Evolutionary conservation across 2,113 vertebrate genomes (phyloP).

Genomic region (Perca flavescens): DNA sequence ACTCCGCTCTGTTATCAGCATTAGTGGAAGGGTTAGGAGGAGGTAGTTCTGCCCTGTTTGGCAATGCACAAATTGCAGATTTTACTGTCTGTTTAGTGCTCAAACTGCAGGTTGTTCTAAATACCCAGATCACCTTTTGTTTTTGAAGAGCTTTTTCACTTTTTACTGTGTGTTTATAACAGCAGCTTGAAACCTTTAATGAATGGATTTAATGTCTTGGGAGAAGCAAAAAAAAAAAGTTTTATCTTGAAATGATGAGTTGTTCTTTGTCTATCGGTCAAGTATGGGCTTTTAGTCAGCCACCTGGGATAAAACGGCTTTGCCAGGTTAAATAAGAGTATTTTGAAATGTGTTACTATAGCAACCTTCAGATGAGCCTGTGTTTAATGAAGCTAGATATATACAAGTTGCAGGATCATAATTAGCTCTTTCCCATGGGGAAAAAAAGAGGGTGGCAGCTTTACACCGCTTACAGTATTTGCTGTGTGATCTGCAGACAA

Average conservation of each 20-base stretch:
- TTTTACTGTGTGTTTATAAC: constrained; percentile 8
- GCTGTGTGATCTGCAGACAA: constrained; percentile 35
- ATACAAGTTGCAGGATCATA: constrained; percentile 58
- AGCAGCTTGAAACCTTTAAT: constrained; percentile 20
- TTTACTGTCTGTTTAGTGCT: constrained; percentile 17
- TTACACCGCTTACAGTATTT: constrained; percentile 33
- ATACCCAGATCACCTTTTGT: constrained; percentile 29
- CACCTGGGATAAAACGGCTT: constrained; percentile 30
- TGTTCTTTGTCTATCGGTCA: constrained; percentile 18
- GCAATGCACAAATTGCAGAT: constrained; percentile 26
- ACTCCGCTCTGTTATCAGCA: neutral
- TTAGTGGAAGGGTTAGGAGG: neutral
- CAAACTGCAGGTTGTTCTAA: constrained; percentile 1
- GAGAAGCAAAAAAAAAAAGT: constrained; percentile 35
- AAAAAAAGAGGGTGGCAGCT: constrained; percentile 42
- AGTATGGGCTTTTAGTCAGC: constrained; percentile 18
- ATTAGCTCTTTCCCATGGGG: constrained; percentile 53
- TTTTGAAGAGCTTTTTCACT: constrained; percentile 22
- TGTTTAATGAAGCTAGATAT: constrained; percentile 61
- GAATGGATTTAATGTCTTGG: constrained; percentile 19
- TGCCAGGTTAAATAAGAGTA: constrained; percentile 37
- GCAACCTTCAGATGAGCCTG: constrained; percentile 58
- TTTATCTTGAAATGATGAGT: constrained; percentile 15
- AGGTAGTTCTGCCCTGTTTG: neutral
- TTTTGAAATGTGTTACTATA: constrained; percentile 52